Evolutionary conservation across 2,888 invertebrate genomes (phyloP).

Genomic region (Harmothoe impar): DNA sequence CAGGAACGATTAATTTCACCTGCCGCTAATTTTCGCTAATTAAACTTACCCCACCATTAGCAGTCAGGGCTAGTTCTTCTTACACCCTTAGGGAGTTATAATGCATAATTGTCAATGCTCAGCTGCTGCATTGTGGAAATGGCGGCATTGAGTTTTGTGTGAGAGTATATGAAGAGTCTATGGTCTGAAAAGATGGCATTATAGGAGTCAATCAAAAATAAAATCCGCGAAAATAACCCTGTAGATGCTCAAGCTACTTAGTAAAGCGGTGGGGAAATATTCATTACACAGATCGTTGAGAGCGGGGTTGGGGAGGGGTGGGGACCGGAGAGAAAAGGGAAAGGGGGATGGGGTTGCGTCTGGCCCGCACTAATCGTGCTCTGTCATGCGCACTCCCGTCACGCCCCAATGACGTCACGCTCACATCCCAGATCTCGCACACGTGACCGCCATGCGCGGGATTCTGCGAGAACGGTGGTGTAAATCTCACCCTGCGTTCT

Average conservation of each 20-base stretch:
- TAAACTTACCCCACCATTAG: neutral
- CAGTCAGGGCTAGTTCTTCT: too few species aligned
- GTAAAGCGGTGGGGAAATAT: neutral
- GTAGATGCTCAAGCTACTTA: too few species aligned
- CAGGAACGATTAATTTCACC: conserved; percentile 17
- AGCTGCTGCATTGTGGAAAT: too few species aligned
- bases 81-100: too few species aligned
- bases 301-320: neutral
- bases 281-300: neutral
- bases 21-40: neutral
- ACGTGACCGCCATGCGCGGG: conserved; percentile 35
- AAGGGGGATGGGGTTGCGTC: neutral
- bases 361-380: conserved; percentile 32
- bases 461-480: neutral
- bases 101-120: too few species aligned
- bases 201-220: neutral
- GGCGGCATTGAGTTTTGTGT: too few species aligned
- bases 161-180: too few species aligned
- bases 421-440: neutral
- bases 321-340: neutral
- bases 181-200: too few species aligned
- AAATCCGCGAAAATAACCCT: neutral
- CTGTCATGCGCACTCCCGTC: conserved; percentile 44
- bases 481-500: neutral
- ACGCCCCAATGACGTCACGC: conserved; percentile 48